Base-by-base conservation (phyloP, 2,888 invertebrate species). In the Hirtodrosophila trivittata region DNA sequence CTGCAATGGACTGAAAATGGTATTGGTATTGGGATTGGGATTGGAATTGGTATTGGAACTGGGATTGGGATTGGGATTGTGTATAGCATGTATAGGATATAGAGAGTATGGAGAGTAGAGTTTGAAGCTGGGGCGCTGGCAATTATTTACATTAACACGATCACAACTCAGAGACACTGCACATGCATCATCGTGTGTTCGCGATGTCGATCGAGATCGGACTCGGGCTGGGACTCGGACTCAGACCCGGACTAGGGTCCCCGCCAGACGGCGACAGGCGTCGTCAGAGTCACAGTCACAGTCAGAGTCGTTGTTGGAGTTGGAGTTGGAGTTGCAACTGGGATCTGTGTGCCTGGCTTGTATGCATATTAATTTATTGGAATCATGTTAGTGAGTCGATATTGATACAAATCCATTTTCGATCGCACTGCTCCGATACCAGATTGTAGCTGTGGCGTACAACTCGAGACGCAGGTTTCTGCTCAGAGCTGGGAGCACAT, bases 371-470 rank as follows among this genome's bases (percentile, higher is more conserved):
- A 89, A 90, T 90, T 90, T 90, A 90, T 90, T 89, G 90, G 87
- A 90, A 87, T 89, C 89, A 90, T 90, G 90, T 90, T 89, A 86
- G 81, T 82, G 88, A 89, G 89, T 88, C 89, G 89, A 90, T 90
- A 89, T 89, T 89, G 89, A 90, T 90, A 90, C 89, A 89, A 89
- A 90, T 90, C 89, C 88, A 88, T 89, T 89, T 88, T 89, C 84
- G 89, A 89, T 88, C 86, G 88, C 75, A 49, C 70, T 70, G 75
- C 67, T 52, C 41, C 81, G 87, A 87, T 86, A 85, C 69, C 65
- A 47, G 33, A 18, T 1, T 4, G 33, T 6, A 4, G 5, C 9
- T 33, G 33, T 25, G 10, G 7, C 1, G 33, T 13, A 10, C 33
- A 33, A 13, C 8, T 2, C 1, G 45, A 9, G 42, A 32, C 38